These are phyloP conservation scores for Oncorhynchus mykiss DNA, from an alignment of 2,113 vertebrate genomes.

Conservation along the genomic window DNA sequence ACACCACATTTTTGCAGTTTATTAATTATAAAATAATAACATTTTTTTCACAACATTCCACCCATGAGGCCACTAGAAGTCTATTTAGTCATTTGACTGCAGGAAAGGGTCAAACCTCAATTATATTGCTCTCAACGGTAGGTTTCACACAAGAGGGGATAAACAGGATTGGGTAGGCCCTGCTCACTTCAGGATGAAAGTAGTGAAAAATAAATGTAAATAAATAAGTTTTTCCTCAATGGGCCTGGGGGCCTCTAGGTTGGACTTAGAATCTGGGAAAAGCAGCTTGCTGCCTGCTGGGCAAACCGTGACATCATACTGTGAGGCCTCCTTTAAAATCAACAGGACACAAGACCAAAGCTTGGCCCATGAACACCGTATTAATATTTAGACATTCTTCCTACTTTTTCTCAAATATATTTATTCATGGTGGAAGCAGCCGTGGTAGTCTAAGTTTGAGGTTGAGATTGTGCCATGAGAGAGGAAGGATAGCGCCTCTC, in stretches of 20 bases:
- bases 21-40: too few relatives aligned
- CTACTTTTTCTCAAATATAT: constrained; percentile 16
- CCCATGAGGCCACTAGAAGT: too few relatives aligned
- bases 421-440: constrained; percentile 30
- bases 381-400: constrained; percentile 53
- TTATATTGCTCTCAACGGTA: not conserved
- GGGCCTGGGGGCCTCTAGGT: constrained; percentile 20
- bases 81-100: not conserved
- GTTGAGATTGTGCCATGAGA: constrained; percentile 4
- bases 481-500: not conserved
- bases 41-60: too few relatives aligned
- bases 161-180: not conserved
- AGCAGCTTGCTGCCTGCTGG: constrained; percentile 35
- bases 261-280: constrained; percentile 45
- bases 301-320: constrained; percentile 25
- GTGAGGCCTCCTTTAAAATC: constrained; percentile 30
- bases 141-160: not conserved
- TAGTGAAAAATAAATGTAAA: constrained; percentile 8
- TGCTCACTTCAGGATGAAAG: not conserved
- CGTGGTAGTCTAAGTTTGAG: constrained; percentile 2
- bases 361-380: constrained; percentile 30
- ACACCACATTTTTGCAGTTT: too few relatives aligned
- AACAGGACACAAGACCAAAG: constrained; percentile 33
- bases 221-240: constrained; percentile 24
- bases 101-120: not conserved